Conservation (phyloP, 2,888 invertebrate genomes). For the Charanyca ferruginea region DNA sequence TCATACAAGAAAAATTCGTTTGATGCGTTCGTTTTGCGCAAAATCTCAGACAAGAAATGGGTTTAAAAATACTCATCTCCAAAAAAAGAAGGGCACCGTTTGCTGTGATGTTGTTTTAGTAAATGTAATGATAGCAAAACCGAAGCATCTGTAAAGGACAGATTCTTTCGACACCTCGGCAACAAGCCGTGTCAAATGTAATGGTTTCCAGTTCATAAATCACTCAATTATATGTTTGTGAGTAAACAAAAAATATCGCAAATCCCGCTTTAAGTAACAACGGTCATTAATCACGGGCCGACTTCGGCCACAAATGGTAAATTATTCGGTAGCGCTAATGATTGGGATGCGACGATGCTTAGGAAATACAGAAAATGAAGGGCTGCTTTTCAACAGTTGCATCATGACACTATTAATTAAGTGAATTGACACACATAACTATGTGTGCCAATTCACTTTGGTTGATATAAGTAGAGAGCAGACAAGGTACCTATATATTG, state of each 20-base stretch:
- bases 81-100: slow-evolving; percentile 42
- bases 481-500: no score
- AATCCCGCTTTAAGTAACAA: slow-evolving; percentile 73
- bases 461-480: no score
- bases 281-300: slow-evolving; percentile 78
- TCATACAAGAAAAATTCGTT: not conserved
- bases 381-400: slow-evolving; percentile 2
- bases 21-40: not conserved
- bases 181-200: slow-evolving; percentile 85
- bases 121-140: slow-evolving; percentile 67
- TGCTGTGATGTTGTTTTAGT: slow-evolving; percentile 67
- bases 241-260: slow-evolving; percentile 77
- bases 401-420: not conserved
- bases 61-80: slow-evolving; percentile 23
- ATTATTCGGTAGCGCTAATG: slow-evolving; percentile 64
- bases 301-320: slow-evolving; percentile 61
- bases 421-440: no score
- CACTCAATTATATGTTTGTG: slow-evolving; percentile 84
- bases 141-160: slow-evolving; percentile 76
- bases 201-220: slow-evolving; percentile 86
- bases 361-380: slow-evolving; percentile 12
- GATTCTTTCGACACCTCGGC: slow-evolving; percentile 83
- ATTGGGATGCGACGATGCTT: slow-evolving; percentile 49
- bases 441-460: no score
- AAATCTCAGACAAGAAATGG: slow-evolving; percentile 5